Conservation (phyloP, 35 echinoderm and acorn worm genomes). For the Strongylocentrotus purpuratus region DNA sequence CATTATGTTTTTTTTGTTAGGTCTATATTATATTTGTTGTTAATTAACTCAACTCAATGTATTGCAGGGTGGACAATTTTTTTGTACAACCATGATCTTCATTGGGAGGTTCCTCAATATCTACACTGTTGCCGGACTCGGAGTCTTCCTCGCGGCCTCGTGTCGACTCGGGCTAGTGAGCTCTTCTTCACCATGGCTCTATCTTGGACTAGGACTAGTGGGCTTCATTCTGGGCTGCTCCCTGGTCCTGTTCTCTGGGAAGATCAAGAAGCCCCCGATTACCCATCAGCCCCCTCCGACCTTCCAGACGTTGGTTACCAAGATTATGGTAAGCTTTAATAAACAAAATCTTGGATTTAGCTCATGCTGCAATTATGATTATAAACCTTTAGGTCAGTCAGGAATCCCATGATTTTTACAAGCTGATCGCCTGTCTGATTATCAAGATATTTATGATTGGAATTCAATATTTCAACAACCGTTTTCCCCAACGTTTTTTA, state of each 20-base stretch:
- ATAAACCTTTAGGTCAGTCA: no score
- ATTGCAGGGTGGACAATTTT: neutral
- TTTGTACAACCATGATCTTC: neutral
- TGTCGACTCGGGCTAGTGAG: conserved; percentile 56
- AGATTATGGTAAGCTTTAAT: conserved; percentile 87
- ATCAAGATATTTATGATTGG: no score
- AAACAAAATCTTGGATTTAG: no score
- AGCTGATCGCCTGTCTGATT: no score
- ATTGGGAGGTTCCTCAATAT: conserved; percentile 44
- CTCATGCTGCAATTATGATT: no score
- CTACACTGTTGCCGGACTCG: conserved; percentile 56
- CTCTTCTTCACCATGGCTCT: conserved; percentile 58
- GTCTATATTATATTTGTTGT: no score
- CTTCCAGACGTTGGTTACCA: conserved; percentile 70
- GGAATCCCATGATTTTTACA: no score
- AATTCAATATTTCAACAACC: no score
- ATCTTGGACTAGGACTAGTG: conserved; percentile 58
- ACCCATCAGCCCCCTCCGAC: conserved; percentile 52
- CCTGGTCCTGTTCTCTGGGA: conserved; percentile 81
- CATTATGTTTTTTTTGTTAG: no score
- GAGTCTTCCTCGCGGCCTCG: conserved; percentile 44
- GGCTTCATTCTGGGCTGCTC: conserved; percentile 77
- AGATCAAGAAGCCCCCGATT: conserved; percentile 51
- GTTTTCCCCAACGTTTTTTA: no score
- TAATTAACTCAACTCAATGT: no score